Conservation (phyloP, 1,140 invertebrate genomes). For the Conus ventricosus region DNA sequence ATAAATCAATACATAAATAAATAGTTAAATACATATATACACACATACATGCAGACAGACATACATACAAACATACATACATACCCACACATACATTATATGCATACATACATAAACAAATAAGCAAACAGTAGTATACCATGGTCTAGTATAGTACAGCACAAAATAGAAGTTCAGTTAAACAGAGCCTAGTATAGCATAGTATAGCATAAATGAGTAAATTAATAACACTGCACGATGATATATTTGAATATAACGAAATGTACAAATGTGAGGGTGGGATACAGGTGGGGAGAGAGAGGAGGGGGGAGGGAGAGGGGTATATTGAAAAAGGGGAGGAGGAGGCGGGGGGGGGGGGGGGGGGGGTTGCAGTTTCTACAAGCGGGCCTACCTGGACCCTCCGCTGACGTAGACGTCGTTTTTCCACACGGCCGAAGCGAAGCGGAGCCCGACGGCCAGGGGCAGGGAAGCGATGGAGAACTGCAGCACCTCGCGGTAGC, state of each 20-base stretch:
- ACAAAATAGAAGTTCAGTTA: too few species aligned
- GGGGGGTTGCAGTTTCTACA: slow-evolving; percentile 18
- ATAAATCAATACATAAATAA: too few species aligned
- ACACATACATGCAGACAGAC: slow-evolving; percentile 2
- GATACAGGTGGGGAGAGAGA: too few species aligned
- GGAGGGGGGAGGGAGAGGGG: too few species aligned
- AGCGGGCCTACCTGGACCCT: slow-evolving; percentile 38
- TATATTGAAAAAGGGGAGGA: not conserved
- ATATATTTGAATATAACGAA: too few species aligned
- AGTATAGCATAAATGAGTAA: too few species aligned
- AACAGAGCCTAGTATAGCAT: too few species aligned
- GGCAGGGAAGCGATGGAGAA: slow-evolving; percentile 43
- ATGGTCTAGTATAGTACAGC: too few species aligned
- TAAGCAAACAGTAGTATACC: not conserved
- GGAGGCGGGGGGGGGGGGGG: too few species aligned
- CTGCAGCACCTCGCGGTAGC: not conserved
- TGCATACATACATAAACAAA: not conserved
- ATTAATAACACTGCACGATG: too few species aligned
- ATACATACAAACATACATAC: slow-evolving; percentile 40
- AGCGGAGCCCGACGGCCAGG: slow-evolving; percentile 9
- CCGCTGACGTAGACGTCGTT: slow-evolving; percentile 46
- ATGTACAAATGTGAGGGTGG: not conserved
- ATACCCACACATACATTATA: not conserved
- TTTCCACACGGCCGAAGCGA: slow-evolving; percentile 27
- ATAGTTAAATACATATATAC: not conserved